Percentiles rank a stretch among this genome's conserved stretches.
Evolutionary conservation across 2,797 vertebrate species (phyloP).

Genomic region (Takifugu rubripes): DNA sequence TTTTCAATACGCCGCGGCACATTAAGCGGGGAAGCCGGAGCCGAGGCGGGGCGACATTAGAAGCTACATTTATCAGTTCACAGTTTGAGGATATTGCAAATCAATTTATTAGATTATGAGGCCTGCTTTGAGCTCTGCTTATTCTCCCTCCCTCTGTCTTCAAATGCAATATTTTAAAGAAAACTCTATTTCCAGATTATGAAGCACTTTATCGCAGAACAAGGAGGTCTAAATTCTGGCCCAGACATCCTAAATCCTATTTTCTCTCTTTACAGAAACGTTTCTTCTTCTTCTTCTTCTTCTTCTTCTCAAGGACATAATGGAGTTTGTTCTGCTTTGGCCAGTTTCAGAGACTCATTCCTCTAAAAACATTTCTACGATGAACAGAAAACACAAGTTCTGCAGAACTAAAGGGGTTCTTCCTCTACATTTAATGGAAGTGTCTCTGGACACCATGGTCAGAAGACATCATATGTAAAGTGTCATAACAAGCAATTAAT

Average conservation of each 20-base stretch:
- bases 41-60: constrained; percentile 63
- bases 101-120: constrained; percentile 85
- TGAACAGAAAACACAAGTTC: background rate
- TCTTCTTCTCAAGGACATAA: constrained; percentile 72
- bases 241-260: constrained; percentile 76
- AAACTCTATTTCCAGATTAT: constrained; percentile 74
- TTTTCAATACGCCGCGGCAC: constrained; percentile 42
- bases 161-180: constrained; percentile 74
- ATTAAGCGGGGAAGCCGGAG: constrained; percentile 55
- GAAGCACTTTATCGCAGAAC: constrained; percentile 72
- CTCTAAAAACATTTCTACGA: constrained; percentile 22
- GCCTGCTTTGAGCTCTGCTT: constrained; percentile 47
- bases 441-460: constrained; percentile 11
- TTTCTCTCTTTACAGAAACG: constrained; percentile 64
- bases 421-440: background rate
- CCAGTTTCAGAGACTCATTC: constrained; percentile 35
- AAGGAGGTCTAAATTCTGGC: constrained; percentile 72
- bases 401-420: no score
- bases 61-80: constrained; percentile 76
- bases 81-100: constrained; percentile 80
- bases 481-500: constrained; percentile 60
- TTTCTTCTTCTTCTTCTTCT: constrained; percentile 67
- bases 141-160: constrained; percentile 45
- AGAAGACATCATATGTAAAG: constrained; percentile 38
- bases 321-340: constrained; percentile 48